phyloP scores from a whole-genome alignment of 2,113 vertebrate genomes.

The Vimba vimba region DNA sequence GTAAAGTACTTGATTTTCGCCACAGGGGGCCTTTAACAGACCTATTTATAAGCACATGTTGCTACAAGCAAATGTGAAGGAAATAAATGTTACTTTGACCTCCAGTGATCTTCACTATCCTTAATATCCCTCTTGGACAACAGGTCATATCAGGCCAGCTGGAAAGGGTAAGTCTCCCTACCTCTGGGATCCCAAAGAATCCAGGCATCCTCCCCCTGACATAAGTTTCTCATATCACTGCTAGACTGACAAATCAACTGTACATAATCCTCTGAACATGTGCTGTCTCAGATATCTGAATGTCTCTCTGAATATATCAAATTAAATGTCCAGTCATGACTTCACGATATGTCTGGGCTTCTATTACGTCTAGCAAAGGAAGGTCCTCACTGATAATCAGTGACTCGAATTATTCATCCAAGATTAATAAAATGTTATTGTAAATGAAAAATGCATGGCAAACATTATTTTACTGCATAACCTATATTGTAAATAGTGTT shows the following conservation, averaged over 20 bases:
- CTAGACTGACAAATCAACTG: not conserved
- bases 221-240: not conserved
- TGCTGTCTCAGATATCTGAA: not conserved
- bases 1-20: no score
- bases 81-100: not conserved
- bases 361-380: not conserved
- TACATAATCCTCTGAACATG: not conserved
- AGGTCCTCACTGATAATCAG: not conserved
- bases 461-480: not conserved
- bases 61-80: not conserved
- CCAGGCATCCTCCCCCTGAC: not conserved
- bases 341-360: not conserved
- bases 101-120: not conserved
- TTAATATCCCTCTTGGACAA: constrained; percentile 13
- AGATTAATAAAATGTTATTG: not conserved
- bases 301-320: not conserved
- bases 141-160: constrained; percentile 7
- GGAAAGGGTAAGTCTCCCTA: not conserved
- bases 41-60: not conserved
- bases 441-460: not conserved
- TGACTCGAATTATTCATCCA: not conserved
- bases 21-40: not conserved
- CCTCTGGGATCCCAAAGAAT: not conserved
- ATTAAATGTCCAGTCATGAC: not conserved
- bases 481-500: not conserved